Conservation (phyloP, 53 echinoderm and acorn worm species). For the Astropecten irregularis region DNA sequence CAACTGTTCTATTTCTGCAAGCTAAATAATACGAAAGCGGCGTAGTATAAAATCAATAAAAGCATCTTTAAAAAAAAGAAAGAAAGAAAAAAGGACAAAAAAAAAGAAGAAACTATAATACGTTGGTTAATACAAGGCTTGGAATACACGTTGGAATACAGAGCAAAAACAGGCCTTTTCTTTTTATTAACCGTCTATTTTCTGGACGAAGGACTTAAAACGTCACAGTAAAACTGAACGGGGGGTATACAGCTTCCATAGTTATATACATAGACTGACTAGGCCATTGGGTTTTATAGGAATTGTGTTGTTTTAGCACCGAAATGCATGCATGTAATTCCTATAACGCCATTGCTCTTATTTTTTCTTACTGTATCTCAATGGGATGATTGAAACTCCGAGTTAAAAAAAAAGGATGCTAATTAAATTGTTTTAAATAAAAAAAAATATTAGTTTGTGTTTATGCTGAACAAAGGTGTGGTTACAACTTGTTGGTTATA, state of each 20-base stretch:
- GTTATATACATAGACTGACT: slow-evolving; percentile 53
- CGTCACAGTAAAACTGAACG: slow-evolving; percentile 33
- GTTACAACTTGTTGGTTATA: no score
- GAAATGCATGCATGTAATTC: slow-evolving; percentile 1
- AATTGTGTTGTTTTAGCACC: background rate
- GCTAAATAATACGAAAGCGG: slow-evolving; percentile 19
- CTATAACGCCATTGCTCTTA: slow-evolving; percentile 20
- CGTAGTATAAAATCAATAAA: slow-evolving; percentile 15
- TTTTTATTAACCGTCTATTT: slow-evolving; percentile 29
- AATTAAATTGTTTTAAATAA: slow-evolving; percentile 10
- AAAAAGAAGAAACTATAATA: slow-evolving; percentile 8
- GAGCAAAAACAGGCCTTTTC: slow-evolving; percentile 44
- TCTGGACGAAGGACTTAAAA: background rate
- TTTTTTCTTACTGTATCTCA: background rate
- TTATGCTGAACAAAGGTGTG: slow-evolving; percentile 4
- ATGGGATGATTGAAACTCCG: background rate
- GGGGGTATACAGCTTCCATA: slow-evolving; percentile 28
- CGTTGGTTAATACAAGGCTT: slow-evolving; percentile 35
- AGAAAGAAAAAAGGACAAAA: background rate
- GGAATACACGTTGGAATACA: slow-evolving; percentile 21
- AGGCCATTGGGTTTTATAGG: slow-evolving; percentile 17
- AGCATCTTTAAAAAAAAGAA: background rate
- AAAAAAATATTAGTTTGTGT: no score
- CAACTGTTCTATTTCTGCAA: slow-evolving; percentile 32
- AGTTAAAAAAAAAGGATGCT: background rate